Base-by-base conservation (phyloP, 2,888 invertebrate species). In the Allophyes oxyacanthae region DNA sequence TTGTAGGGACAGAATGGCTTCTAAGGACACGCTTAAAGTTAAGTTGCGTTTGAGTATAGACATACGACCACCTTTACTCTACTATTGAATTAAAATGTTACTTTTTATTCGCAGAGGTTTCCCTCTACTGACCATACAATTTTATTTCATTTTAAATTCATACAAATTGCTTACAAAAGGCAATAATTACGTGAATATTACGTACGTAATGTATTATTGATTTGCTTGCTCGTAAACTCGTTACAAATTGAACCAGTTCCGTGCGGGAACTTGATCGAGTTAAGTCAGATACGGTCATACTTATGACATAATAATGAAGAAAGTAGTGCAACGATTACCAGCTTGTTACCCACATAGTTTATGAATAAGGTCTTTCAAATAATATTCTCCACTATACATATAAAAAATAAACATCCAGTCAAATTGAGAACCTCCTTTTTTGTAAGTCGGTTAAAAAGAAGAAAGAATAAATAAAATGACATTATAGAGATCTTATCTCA, bases 221-320 rank as follows among this genome's bases (percentile, higher is more conserved):
- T 59, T 49, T 61, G 68, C 63, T 61, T 57, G 57, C 74, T 64
- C 53, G 45, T 53, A 40, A 56, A 54, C 37, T 43, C 20, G 20
- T 20, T 20, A 20, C 50, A 34, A 37, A 56, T 59, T 51, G 56
- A 53, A 70, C 72, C 50, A 57, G 70, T 72, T 73, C 20, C 36
- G 11, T 30, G 32, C 25, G 42, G 55, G 44, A 69, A 72, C 68
- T 64, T 63, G 72, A 65, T 75, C 72, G 45, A 72, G 50, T 73
- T 68, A 46, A 60, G 43, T 64, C 64, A 59, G 36, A 37, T 41
- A 42, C 43, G 55, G 44, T 54, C 8, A 54, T 57, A 59, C 52
- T 30, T 34, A 38, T 74, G 73, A 65, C 56, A 68, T 75, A 72
- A 73, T 45, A 57, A 36, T 36, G 40, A 65, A 25, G 64, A 62